Conservation (phyloP, 2,797 vertebrate genomes). For the Orientallactaga sibirica region DNA sequence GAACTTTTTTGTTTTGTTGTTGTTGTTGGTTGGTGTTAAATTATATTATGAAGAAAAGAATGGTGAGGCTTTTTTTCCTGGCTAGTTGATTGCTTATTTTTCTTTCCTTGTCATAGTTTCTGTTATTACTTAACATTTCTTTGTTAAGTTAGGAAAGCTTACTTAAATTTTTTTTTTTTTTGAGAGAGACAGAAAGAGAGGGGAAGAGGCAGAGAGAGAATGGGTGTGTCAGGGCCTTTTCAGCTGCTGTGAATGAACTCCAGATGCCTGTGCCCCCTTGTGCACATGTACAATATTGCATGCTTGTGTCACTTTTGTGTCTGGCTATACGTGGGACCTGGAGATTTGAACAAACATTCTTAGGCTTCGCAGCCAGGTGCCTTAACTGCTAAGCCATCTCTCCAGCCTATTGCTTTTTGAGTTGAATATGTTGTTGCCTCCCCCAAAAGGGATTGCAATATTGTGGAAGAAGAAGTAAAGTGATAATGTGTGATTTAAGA, state of each 20-base stretch:
- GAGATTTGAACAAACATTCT: too few relatives aligned
- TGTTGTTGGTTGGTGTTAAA: neutral
- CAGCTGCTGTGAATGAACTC: too few relatives aligned
- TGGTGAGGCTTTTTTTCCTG: neutral
- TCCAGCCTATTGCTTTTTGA: neutral
- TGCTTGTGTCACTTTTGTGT: too few relatives aligned
- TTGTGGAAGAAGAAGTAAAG: slow-evolving; percentile 9
- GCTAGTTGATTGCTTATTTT: neutral
- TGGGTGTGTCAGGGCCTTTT: too few relatives aligned
- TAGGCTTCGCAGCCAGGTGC: too few relatives aligned
- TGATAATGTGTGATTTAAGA: slow-evolving; percentile 31
- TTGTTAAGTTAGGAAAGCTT: neutral
- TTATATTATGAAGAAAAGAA: neutral
- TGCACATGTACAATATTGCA: too few relatives aligned
- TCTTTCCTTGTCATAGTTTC: neutral
- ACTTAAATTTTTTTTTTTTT: too few relatives aligned
- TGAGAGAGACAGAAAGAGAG: too few relatives aligned
- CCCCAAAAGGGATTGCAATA: slow-evolving; percentile 1
- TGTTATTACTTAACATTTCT: neutral
- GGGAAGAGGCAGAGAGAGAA: too few relatives aligned
- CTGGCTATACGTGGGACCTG: too few relatives aligned
- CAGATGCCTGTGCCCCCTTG: too few relatives aligned
- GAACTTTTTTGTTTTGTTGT: neutral
- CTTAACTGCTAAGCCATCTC: too few relatives aligned
- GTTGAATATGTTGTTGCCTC: neutral